A percentile compares a stretch with the other conserved stretches of the same genome.
These are phyloP conservation scores for Mormyrus hasselquistii DNA, from an alignment of 2,797 vertebrate species.

Conservation along the genomic window DNA sequence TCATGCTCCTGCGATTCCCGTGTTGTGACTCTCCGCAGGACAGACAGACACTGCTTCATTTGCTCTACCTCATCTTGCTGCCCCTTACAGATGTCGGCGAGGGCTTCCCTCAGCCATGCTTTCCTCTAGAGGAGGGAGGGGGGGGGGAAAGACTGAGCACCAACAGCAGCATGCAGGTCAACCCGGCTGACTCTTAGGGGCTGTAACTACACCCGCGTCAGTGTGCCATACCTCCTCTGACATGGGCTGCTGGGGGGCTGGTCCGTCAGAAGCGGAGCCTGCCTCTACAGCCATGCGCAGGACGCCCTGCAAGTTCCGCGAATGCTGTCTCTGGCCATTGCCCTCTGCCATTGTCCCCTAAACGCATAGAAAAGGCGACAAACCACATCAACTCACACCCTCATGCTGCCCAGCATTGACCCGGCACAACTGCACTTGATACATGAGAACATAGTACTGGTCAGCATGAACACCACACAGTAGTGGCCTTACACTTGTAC, in stretches of 20 bases:
- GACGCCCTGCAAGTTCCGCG: conserved; percentile 71
- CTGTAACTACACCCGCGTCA: not conserved
- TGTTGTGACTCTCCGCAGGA: conserved; percentile 45
- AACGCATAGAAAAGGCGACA: not conserved
- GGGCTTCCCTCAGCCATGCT: conserved; percentile 71
- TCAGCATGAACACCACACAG: not conserved
- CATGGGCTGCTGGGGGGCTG: conserved; percentile 62
- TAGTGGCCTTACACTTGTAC: not conserved
- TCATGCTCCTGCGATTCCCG: conserved; percentile 22
- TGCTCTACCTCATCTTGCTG: conserved; percentile 77
- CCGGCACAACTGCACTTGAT: not conserved
- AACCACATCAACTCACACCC: not conserved
- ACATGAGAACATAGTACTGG: not conserved
- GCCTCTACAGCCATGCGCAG: conserved; percentile 79
- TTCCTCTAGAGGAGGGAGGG: conserved; percentile 56
- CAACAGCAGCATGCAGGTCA: not conserved
- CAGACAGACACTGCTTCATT: conserved; percentile 72
- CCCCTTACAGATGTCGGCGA: conserved; percentile 69
- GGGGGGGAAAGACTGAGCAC: not conserved
- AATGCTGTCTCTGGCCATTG: conserved; percentile 48
- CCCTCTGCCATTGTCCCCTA: conserved; percentile 56
- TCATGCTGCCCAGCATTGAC: not conserved
- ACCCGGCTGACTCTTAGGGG: not conserved
- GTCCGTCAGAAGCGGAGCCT: conserved; percentile 59
- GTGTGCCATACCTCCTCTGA: conserved; percentile 67